These are phyloP conservation scores for Fragum fragum DNA, from an alignment of 2,888 invertebrate species.

Conservation along the genomic window DNA sequence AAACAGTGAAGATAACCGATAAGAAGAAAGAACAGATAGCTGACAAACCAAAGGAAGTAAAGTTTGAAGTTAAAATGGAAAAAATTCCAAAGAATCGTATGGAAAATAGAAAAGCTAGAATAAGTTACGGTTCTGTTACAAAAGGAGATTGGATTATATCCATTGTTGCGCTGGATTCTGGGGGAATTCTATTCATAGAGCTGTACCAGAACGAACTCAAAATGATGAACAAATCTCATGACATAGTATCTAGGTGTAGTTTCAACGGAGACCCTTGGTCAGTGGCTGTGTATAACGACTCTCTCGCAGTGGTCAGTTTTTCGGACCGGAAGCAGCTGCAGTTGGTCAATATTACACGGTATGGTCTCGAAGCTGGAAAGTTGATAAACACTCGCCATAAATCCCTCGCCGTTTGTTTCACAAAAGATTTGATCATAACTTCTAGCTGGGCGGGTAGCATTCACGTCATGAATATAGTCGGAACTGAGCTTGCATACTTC, in stretches of 20 bases:
- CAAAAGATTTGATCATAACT: conserved; percentile 43
- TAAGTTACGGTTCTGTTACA: conserved; percentile 30
- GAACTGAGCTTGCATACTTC: conserved; percentile 40
- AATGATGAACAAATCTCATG: conserved; percentile 39
- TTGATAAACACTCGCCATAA: conserved; percentile 53
- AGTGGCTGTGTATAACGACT: conserved; percentile 57
- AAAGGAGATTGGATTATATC: conserved; percentile 62
- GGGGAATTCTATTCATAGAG: conserved; percentile 53
- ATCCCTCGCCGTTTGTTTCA: conserved; percentile 60
- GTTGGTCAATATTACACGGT: conserved; percentile 47
- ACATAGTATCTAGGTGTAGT: conserved; percentile 40
- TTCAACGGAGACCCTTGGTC: conserved; percentile 63
- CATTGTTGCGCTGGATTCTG: conserved; percentile 46
- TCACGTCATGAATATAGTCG: conserved; percentile 55
- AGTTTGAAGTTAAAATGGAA: background rate
- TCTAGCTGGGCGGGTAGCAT: conserved; percentile 65
- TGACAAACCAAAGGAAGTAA: background rate
- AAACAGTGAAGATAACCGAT: background rate
- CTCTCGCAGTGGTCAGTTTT: conserved; percentile 58
- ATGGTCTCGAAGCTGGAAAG: conserved; percentile 43
- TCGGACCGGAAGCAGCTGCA: conserved; percentile 64
- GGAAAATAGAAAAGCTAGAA: conserved; percentile 50
- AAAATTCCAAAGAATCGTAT: conserved; percentile 46
- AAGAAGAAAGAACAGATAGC: background rate
- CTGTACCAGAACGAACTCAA: conserved; percentile 53